phyloP scores from a whole-genome alignment of 2,797 vertebrate species.

The Sitta carolinensis region DNA sequence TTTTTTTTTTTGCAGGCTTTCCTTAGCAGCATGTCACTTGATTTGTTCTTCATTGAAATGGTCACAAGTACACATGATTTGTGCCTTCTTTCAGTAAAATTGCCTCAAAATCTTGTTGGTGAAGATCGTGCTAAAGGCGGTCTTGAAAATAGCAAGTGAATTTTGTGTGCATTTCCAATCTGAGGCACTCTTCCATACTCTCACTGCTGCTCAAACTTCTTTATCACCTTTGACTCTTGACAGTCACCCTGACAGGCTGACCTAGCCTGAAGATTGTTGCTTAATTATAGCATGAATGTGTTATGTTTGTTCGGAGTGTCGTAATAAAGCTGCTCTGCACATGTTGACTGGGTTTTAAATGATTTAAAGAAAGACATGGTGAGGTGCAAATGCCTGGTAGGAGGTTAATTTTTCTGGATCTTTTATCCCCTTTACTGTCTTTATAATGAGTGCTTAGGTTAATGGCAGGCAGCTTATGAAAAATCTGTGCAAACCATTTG shows the following conservation, averaged over 20 bases:
- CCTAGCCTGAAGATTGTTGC: neutral
- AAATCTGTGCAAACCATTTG: neutral
- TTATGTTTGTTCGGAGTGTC: neutral
- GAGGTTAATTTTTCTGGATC: neutral
- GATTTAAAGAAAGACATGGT: neutral
- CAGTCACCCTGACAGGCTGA: neutral
- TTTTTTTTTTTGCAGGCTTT: neutral
- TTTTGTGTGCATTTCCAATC: neutral
- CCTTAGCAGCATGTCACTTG: neutral
- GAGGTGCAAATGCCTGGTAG: neutral
- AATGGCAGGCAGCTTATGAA: neutral
- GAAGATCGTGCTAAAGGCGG: neutral
- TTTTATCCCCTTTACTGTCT: neutral
- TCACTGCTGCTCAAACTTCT: neutral
- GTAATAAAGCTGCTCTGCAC: neutral
- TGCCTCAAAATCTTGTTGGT: neutral
- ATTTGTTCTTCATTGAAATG: neutral
- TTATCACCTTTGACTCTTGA: neutral
- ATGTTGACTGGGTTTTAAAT: accelerated
- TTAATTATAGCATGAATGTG: neutral
- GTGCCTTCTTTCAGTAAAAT: neutral
- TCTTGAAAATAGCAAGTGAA: neutral
- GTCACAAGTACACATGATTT: neutral
- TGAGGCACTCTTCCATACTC: neutral
- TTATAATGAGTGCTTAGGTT: neutral